A percentile compares a stretch with the other conserved stretches of the same genome.
phyloP scores from a whole-genome alignment of 2,797 vertebrate genomes.

The Phrynocephalus guinanensis region DNA sequence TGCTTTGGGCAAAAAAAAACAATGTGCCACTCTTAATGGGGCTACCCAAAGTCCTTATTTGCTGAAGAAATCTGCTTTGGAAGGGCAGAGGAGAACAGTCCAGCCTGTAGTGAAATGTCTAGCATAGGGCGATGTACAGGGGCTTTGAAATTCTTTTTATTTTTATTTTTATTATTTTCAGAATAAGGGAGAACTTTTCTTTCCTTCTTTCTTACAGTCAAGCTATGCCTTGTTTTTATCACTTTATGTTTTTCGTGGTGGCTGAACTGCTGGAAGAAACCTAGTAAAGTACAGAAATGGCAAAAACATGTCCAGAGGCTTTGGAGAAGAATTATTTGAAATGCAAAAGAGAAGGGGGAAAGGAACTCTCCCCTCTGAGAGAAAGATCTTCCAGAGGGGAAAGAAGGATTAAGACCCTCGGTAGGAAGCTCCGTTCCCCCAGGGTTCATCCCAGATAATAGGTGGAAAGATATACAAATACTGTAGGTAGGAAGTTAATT shows the following conservation, averaged over 20 bases:
- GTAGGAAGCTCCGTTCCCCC: too few species aligned
- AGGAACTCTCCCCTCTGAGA: not conserved
- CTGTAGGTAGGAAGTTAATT: not conserved
- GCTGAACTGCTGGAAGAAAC: slow-evolving; percentile 4
- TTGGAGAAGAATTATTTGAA: slow-evolving; percentile 6
- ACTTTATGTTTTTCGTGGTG: not conserved
- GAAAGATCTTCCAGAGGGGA: not conserved
- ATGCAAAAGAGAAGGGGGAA: not conserved
- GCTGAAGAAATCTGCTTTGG: not conserved
- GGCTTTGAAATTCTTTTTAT: not conserved
- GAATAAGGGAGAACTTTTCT: not conserved
- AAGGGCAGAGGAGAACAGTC: not conserved
- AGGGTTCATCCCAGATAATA: not conserved
- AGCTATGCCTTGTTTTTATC: slow-evolving; percentile 17
- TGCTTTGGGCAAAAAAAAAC: not conserved
- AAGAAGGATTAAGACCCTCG: not conserved
- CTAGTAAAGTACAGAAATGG: slow-evolving; percentile 30
- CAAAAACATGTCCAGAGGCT: not conserved
- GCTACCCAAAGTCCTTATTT: not conserved
- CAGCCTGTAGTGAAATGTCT: not conserved
- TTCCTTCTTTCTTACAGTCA: not conserved
- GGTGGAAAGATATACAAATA: not conserved
- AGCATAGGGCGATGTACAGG: not conserved
- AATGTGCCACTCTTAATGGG: not conserved
- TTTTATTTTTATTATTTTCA: not conserved